phyloP scores from a whole-genome alignment of 1,140 invertebrate genomes.

The Pissodes strobi region DNA sequence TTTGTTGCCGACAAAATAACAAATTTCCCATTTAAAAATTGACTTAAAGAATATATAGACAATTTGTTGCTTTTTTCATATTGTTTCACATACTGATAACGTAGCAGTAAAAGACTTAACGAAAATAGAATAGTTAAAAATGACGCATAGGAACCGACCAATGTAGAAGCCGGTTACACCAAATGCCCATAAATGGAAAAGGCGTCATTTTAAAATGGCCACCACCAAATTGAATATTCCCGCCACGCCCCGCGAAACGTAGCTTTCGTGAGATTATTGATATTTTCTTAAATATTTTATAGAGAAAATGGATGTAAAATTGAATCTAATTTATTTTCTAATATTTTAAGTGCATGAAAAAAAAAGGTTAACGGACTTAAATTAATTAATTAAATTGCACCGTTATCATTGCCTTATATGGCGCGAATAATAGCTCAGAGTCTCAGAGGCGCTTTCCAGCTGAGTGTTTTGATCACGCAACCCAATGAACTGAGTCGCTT shows the following conservation, averaged over 20 bases:
- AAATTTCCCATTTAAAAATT: too few relatives aligned
- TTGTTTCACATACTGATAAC: background rate
- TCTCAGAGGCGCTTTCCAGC: too few relatives aligned
- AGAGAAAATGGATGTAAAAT: background rate
- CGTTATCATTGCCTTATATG: too few relatives aligned
- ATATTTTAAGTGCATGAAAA: too few relatives aligned
- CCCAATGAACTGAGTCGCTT: too few relatives aligned
- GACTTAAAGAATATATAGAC: background rate
- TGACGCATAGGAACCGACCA: constrained; percentile 36
- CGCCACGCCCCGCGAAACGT: constrained; percentile 44
- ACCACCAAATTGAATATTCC: constrained; percentile 46
- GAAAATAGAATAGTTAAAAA: background rate
- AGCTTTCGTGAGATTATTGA: background rate
- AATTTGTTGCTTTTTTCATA: background rate
- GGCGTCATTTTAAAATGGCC: constrained; percentile 52
- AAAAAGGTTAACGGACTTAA: too few relatives aligned
- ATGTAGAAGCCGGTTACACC: constrained; percentile 51
- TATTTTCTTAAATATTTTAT: background rate
- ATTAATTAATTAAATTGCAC: too few relatives aligned
- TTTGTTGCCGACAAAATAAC: background rate
- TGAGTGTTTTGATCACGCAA: too few relatives aligned
- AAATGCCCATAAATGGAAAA: constrained; percentile 57
- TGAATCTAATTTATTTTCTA: too few relatives aligned
- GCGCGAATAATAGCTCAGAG: too few relatives aligned
- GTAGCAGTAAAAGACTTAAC: background rate